These are phyloP conservation scores for Spongilla lacustris DNA, from an alignment of 37 sponge, comb jelly and placozoan genomes.

Conservation along the genomic window DNA sequence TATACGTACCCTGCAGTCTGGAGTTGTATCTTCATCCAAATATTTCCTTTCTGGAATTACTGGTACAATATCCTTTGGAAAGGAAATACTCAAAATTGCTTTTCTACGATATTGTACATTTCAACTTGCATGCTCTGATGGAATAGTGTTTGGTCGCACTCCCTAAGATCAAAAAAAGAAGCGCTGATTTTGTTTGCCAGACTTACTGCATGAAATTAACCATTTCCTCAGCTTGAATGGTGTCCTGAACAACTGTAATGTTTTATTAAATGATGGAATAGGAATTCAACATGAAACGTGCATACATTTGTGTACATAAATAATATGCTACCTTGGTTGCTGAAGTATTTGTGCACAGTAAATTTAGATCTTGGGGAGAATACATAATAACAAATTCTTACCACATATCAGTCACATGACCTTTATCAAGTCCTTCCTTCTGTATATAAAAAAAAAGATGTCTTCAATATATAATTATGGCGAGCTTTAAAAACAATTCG, in stretches of 20 bases:
- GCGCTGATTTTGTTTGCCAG: no score
- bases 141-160: no score
- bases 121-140: no score
- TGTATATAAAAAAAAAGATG: no score
- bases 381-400: no score
- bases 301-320: not conserved
- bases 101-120: not conserved
- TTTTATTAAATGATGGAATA: not conserved
- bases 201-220: no score
- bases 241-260: not conserved
- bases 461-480: no score
- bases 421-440: no score
- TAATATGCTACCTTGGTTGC: not conserved
- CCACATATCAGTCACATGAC: no score
- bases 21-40: not conserved
- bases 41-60: not conserved
- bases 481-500: no score
- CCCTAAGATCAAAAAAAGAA: no score
- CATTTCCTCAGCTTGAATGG: not conserved
- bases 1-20: not conserved
- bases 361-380: not conserved
- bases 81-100: not conserved
- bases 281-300: not conserved
- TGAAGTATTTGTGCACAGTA: not conserved
- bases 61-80: not conserved